Evolutionary conservation across 2,888 invertebrate genomes (phyloP).

Genomic region (Epiblema foenella): DNA sequence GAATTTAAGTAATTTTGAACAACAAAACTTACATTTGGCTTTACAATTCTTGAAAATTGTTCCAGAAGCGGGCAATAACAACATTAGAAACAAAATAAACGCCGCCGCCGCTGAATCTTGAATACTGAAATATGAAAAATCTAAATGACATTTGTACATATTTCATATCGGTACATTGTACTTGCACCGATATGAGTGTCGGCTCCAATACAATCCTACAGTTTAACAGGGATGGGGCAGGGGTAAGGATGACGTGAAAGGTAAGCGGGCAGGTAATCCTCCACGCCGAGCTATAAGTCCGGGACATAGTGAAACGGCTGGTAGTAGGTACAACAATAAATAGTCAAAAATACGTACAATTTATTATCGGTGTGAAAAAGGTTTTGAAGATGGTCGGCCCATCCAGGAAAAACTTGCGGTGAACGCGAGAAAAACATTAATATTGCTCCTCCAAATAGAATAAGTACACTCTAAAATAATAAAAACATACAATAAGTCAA

Average conservation of each 20-base stretch:
- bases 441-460: conserved; percentile 67
- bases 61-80: conserved; percentile 62
- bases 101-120: conserved; percentile 66
- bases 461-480: conserved; percentile 66
- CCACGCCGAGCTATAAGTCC: too few species aligned
- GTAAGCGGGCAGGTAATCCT: too few species aligned
- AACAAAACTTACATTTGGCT: conserved; percentile 55
- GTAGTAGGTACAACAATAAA: too few species aligned
- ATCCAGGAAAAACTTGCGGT: conserved; percentile 70
- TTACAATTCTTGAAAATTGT: conserved; percentile 59
- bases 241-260: too few species aligned
- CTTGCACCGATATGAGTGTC: too few species aligned
- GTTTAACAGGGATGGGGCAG: too few species aligned
- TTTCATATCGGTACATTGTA: too few species aligned
- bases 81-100: conserved; percentile 61
- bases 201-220: too few species aligned
- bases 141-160: too few species aligned
- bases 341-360: conserved; percentile 58
- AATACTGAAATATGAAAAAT: conserved; percentile 57
- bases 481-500: conserved; percentile 5
- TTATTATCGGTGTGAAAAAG: background rate
- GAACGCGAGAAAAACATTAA: conserved; percentile 67
- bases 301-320: too few species aligned
- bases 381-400: conserved; percentile 62
- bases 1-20: background rate